Percentiles rank a stretch among this genome's conserved stretches.
These are phyloP conservation scores for Thalassarche chlororhynchos DNA, from an alignment of 2,113 vertebrate genomes.

Conservation along the genomic window DNA sequence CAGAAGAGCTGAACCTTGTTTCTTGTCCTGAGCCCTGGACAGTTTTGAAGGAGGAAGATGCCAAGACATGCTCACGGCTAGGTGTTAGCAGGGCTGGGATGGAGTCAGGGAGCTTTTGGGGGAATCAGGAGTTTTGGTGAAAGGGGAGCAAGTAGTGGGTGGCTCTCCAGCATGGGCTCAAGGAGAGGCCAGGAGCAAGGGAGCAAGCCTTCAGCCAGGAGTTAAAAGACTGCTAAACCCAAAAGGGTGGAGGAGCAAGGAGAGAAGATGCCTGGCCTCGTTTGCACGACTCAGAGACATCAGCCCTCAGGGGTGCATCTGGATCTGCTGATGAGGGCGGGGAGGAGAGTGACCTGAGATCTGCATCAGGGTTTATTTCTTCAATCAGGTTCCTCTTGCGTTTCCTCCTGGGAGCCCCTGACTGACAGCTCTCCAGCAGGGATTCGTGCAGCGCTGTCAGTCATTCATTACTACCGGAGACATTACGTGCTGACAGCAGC, in stretches of 20 bases:
- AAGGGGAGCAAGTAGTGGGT: background rate
- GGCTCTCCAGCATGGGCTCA: background rate
- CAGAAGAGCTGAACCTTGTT: background rate
- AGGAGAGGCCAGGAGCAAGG: background rate
- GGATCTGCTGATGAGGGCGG: background rate
- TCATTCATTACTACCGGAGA: background rate
- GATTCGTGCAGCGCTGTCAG: background rate
- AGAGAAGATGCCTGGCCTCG: background rate
- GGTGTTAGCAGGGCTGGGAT: background rate
- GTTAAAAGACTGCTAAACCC: background rate
- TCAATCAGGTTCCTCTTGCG: background rate
- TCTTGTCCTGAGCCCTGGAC: background rate
- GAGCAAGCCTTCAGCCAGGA: background rate
- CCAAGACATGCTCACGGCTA: background rate
- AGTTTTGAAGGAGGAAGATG: background rate
- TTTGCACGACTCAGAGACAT: background rate
- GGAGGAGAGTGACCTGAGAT: background rate
- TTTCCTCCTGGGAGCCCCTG: background rate
- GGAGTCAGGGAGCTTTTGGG: background rate
- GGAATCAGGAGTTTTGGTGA: background rate
- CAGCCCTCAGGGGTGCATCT: background rate
- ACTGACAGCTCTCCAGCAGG: constrained; percentile 12
- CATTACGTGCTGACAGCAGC: background rate
- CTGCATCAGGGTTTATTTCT: background rate
- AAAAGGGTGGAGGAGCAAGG: background rate